Evolutionary conservation across 2,888 invertebrate genomes (phyloP).

Genomic region (Ennomos fuscantarius): DNA sequence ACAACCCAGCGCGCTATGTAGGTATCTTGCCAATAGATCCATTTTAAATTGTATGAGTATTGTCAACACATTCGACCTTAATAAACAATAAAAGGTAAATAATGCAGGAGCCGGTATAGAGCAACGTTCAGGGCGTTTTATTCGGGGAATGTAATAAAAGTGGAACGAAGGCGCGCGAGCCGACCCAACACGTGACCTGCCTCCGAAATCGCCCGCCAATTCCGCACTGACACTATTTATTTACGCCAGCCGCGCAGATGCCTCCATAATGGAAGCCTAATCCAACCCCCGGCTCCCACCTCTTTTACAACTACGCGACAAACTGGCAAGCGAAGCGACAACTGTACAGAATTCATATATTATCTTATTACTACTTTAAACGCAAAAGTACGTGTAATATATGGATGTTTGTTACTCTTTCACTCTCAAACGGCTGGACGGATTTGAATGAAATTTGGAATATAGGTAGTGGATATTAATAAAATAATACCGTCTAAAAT

Average conservation of each 20-base stretch:
- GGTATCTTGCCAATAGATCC: no score
- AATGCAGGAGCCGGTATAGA: conserved; percentile 49
- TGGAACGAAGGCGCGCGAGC: conserved; percentile 58
- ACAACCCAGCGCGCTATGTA: no score
- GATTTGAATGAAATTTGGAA: no score
- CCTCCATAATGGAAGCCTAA: conserved; percentile 55
- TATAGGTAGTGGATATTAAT: no score
- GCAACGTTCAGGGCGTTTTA: conserved; percentile 58
- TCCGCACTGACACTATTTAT: conserved; percentile 62
- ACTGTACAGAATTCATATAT: no score
- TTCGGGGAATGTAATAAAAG: conserved; percentile 79
- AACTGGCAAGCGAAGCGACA: not conserved
- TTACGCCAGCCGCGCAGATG: conserved; percentile 62
- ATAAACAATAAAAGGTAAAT: conserved; percentile 45
- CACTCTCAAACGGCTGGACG: no score
- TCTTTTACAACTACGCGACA: conserved; percentile 22
- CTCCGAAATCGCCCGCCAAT: conserved; percentile 57
- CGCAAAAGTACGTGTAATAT: no score
- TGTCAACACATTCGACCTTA: conserved; percentile 33
- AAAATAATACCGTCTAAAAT: no score
- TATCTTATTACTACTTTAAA: no score
- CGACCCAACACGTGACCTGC: conserved; percentile 69
- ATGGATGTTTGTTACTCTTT: no score
- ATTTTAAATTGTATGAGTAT: conserved; percentile 21
- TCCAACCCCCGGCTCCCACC: conserved; percentile 50